Percentiles rank a stretch among this genome's conserved stretches.
phyloP scores from a whole-genome alignment of 2,113 vertebrate species.

The Mandrillus leucophaeus region DNA sequence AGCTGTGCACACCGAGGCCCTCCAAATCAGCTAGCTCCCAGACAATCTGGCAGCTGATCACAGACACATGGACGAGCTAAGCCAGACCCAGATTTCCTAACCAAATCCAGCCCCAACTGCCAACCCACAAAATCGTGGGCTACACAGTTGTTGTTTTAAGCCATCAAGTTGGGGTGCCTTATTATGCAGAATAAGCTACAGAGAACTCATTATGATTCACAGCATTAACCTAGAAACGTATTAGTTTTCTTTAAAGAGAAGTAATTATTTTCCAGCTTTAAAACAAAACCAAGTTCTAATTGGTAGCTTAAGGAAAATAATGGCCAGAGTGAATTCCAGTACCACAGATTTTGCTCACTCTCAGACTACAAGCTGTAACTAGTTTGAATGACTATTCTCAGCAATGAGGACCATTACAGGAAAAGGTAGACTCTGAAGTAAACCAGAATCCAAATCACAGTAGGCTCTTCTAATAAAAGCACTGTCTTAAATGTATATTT shows the following conservation, averaged over 20 bases:
- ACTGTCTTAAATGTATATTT: neutral
- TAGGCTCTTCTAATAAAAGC: slow-evolving; percentile 2
- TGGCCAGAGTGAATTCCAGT: neutral
- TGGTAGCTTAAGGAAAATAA: neutral
- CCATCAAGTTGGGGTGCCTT: neutral
- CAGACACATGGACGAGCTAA: neutral
- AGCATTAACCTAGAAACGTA: neutral
- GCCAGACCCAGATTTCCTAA: neutral
- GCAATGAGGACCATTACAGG: neutral
- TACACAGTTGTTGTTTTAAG: slow-evolving; percentile 24
- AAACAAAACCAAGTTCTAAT: slow-evolving; percentile 42
- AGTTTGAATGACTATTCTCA: neutral
- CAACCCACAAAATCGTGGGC: neutral
- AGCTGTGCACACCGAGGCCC: neutral
- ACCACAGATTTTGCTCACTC: slow-evolving; percentile 15
- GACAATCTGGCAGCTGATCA: neutral
- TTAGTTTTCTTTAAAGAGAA: neutral
- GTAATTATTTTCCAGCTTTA: slow-evolving; percentile 45
- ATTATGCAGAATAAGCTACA: neutral
- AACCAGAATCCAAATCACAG: neutral
- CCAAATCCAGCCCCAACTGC: neutral
- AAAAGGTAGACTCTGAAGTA: neutral
- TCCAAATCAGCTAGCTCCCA: neutral
- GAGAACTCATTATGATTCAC: slow-evolving; percentile 34
- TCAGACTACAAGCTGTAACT: neutral